Conservation (phyloP, 2,888 invertebrate genomes). For the Sarcophaga subvicina region DNA sequence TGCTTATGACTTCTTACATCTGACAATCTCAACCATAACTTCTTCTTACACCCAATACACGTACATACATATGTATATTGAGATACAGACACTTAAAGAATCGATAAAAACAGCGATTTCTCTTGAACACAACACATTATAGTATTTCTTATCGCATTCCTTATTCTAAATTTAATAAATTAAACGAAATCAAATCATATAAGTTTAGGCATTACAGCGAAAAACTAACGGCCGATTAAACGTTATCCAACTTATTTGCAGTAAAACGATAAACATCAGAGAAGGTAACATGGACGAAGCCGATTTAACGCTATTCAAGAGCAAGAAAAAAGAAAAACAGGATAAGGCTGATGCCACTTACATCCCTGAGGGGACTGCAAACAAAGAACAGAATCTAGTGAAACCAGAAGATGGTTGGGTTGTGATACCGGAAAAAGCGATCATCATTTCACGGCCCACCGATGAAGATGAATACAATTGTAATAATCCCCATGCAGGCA, state of each 20-base stretch:
- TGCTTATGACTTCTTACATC: too few species aligned
- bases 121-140: too few species aligned
- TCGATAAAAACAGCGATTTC: too few species aligned
- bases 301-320: constrained; percentile 75
- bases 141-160: background rate
- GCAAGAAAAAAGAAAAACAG: constrained; percentile 76
- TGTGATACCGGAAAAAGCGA: constrained; percentile 65
- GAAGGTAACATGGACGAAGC: constrained; percentile 75
- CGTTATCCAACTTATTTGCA: constrained; percentile 31
- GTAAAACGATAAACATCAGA: constrained; percentile 51
- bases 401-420: background rate
- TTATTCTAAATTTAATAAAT: background rate
- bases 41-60: too few species aligned
- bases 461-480: constrained; percentile 82
- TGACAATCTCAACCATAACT: too few species aligned
- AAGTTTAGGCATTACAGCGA: constrained; percentile 37
- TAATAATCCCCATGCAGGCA: constrained; percentile 82
- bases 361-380: background rate
- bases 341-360: constrained; percentile 77
- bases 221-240: constrained; percentile 6
- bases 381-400: background rate
- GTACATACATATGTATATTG: too few species aligned
- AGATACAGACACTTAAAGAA: too few species aligned
- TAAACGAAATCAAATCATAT: constrained; percentile 24
- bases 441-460: constrained; percentile 77